These are phyloP conservation scores for Wiebesia pumilae DNA, from an alignment of 1,140 invertebrate genomes.

Conservation along the genomic window DNA sequence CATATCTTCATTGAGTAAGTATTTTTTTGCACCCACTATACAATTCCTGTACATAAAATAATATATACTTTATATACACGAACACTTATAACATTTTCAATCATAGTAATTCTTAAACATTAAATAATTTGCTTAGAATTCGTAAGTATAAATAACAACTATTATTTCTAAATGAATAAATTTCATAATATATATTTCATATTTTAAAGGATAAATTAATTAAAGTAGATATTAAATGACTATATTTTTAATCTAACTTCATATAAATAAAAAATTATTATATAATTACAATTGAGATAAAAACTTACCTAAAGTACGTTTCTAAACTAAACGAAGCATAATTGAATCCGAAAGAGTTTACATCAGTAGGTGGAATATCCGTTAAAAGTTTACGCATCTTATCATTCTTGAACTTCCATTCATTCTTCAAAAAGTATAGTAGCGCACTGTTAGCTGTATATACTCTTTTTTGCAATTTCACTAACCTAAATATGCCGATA, in stretches of 20 bases:
- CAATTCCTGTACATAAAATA: conserved; percentile 65
- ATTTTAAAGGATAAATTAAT: no score
- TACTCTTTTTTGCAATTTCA: conserved; percentile 87
- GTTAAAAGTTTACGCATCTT: conserved; percentile 81
- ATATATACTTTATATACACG: neutral
- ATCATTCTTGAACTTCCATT: conserved; percentile 88
- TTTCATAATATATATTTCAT: no score
- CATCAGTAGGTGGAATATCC: conserved; percentile 79
- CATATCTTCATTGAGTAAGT: conserved; percentile 77
- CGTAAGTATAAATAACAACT: no score
- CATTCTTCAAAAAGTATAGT: conserved; percentile 85
- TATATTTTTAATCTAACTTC: no score
- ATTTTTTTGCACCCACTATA: conserved; percentile 76
- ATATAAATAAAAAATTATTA: neutral
- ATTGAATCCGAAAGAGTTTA: conserved; percentile 79
- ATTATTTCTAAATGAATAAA: no score
- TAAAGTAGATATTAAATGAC: no score
- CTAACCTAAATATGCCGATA: conserved; percentile 77
- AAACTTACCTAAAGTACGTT: conserved; percentile 65
- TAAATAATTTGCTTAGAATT: no score
- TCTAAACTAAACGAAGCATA: conserved; percentile 58
- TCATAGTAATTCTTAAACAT: no score
- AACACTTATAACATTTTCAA: no score
- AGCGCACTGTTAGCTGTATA: conserved; percentile 85
- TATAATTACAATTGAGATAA: neutral